A percentile compares a stretch with the other conserved stretches of the same genome.
These are phyloP conservation scores for Odontamblyopus lacepedii DNA, from an alignment of 2,797 vertebrate genomes.

Conservation along the genomic window DNA sequence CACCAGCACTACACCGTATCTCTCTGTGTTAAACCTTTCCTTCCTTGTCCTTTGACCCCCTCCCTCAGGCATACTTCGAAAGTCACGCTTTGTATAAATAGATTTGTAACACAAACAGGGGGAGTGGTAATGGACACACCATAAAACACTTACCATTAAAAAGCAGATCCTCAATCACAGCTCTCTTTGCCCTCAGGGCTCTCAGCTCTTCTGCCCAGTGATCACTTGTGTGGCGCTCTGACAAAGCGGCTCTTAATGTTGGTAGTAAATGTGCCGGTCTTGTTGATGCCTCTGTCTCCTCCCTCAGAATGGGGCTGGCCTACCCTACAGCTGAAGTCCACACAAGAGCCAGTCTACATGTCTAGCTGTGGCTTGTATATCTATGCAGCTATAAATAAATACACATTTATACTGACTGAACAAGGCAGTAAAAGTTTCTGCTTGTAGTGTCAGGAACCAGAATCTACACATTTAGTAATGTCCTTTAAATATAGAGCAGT, in stretches of 20 bases:
- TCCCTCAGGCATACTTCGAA: slow-evolving; percentile 29
- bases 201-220: neutral
- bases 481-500: neutral
- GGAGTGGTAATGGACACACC: slow-evolving; percentile 1
- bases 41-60: slow-evolving; percentile 12
- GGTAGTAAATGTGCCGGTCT: slow-evolving; percentile 19
- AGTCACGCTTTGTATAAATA: slow-evolving; percentile 55
- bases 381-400: neutral
- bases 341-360: neutral
- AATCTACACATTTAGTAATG: neutral
- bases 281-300: slow-evolving; percentile 1
- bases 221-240: slow-evolving; percentile 13
- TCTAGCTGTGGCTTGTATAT: neutral
- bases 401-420: neutral
- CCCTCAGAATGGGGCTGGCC: slow-evolving; percentile 22
- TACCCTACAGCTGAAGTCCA: neutral
- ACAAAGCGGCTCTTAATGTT: slow-evolving; percentile 15
- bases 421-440: neutral
- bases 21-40: neutral
- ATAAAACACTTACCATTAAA: slow-evolving; percentile 45
- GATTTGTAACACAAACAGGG: slow-evolving; percentile 24
- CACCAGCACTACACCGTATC: neutral
- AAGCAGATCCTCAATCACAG: slow-evolving; percentile 11
- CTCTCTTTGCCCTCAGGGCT: neutral
- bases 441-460: neutral